Evolutionary conservation across 2,797 vertebrate genomes (phyloP).

Genomic region (Phoeniculus purpureus): DNA sequence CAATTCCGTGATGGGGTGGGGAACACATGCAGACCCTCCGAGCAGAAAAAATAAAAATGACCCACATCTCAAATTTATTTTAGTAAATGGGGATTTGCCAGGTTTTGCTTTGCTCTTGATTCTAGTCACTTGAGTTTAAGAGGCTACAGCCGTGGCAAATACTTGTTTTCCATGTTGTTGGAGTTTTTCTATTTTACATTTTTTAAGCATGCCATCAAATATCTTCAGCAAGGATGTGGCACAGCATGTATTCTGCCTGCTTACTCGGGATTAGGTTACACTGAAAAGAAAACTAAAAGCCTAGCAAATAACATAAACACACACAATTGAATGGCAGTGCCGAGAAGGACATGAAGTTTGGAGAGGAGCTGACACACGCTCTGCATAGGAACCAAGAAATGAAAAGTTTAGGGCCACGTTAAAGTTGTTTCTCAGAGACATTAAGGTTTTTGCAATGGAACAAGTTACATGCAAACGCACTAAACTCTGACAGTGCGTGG

Average conservation of each 20-base stretch:
- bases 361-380: not conserved
- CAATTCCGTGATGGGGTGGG: not conserved
- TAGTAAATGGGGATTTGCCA: not conserved
- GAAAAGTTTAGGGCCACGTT: not conserved
- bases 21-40: not conserved
- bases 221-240: not conserved
- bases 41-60: no score
- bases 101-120: not conserved
- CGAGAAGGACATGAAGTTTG: not conserved
- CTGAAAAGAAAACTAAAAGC: not conserved
- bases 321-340: not conserved
- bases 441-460: not conserved
- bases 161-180: fast-evolving
- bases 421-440: not conserved
- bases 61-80: not conserved
- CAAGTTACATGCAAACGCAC: not conserved
- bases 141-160: not conserved
- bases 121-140: not conserved
- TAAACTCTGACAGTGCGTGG: not conserved
- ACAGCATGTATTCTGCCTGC: not conserved
- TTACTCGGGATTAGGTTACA: not conserved
- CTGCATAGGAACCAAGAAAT: not conserved
- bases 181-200: not conserved
- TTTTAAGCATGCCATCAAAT: not conserved
- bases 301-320: not conserved